A percentile compares a stretch with the other conserved stretches of the same genome.
Conservation (phyloP, 30 jellyfish, hydroid and myxozoan genomes). For the Chironex yamaguchii region DNA sequence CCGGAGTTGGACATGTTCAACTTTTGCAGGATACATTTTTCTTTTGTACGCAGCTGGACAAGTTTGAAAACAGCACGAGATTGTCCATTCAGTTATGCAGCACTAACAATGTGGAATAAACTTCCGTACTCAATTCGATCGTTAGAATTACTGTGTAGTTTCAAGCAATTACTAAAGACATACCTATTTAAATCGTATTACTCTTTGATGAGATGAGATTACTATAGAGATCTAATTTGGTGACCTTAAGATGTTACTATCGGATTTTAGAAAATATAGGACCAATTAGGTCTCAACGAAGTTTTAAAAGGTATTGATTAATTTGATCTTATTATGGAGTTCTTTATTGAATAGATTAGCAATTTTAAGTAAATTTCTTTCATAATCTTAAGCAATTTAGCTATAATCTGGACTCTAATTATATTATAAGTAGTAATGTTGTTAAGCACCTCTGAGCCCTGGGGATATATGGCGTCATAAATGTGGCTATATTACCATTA, state of each 20-base stretch:
- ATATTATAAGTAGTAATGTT: no score
- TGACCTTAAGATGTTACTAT: no score
- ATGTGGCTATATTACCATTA: no score
- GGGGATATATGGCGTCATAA: no score
- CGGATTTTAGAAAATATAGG: background rate
- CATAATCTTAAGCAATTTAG: no score
- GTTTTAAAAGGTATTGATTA: background rate
- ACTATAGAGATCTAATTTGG: no score
- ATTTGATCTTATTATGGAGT: no score
- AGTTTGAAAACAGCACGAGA: slow-evolving; percentile 57
- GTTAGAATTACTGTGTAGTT: slow-evolving; percentile 29
- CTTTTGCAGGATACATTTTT: slow-evolving; percentile 15
- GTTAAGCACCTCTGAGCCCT: no score
- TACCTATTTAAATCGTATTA: background rate
- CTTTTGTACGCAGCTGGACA: slow-evolving; percentile 48
- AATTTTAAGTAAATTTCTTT: no score
- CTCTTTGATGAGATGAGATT: no score
- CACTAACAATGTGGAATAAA: slow-evolving; percentile 42
- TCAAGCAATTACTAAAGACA: slow-evolving; percentile 30
- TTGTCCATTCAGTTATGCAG: slow-evolving; percentile 54
- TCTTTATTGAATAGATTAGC: no score
- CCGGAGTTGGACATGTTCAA: slow-evolving; percentile 27
- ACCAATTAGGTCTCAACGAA: background rate
- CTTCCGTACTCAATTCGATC: slow-evolving; percentile 53
- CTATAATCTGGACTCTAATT: no score